phyloP scores from a whole-genome alignment of 2,113 vertebrate species.

The Charina bottae region DNA sequence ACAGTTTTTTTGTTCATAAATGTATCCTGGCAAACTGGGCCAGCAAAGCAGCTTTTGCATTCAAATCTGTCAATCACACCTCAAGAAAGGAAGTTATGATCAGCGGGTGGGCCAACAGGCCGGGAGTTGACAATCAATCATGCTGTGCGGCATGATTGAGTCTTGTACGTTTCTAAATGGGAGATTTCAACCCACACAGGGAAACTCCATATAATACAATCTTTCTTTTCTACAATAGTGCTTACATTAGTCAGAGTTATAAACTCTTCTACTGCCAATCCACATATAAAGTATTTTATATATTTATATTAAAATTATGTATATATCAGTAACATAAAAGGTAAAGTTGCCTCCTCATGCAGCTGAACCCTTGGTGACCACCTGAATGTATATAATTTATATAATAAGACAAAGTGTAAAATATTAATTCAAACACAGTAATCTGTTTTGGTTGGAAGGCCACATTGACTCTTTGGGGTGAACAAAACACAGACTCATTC shows the following conservation, averaged over 20 bases:
- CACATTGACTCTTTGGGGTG: neutral
- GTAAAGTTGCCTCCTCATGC: neutral
- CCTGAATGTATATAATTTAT: neutral
- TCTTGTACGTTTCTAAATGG: neutral
- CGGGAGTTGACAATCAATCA: neutral
- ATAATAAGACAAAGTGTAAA: neutral
- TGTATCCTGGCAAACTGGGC: neutral
- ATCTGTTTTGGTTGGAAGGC: neutral
- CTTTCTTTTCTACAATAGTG: neutral
- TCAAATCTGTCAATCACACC: neutral
- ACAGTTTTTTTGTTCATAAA: constrained; percentile 7
- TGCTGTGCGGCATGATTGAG: neutral
- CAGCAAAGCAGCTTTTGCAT: neutral
- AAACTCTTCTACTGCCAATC: neutral
- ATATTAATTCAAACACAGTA: neutral
- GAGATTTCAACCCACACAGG: neutral
- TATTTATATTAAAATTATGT: neutral
- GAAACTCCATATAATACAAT: neutral
- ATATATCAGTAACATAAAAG: neutral
- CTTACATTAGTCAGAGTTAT: neutral
- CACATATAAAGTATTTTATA: neutral
- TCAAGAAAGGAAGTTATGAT: neutral
- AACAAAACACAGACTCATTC: neutral
- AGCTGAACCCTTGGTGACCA: neutral
- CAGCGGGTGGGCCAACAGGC: neutral